Base-by-base conservation (phyloP, 2,797 vertebrate species). In the Malurus splendens region DNA sequence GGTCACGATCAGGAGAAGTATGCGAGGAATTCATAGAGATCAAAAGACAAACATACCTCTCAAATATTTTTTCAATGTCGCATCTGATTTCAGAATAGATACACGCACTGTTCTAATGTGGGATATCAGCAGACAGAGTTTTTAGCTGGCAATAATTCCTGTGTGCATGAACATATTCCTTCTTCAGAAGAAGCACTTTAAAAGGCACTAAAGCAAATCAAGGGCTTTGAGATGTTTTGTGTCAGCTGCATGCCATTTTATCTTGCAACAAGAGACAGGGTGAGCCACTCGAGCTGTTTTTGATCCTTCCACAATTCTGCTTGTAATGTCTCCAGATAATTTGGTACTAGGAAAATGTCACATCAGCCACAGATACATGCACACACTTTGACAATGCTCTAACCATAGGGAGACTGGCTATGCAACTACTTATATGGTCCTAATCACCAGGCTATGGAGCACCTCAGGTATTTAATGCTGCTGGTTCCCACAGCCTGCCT, bases 11-110 rank as follows among this genome's bases (percentile, higher is more conserved):
- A 68, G 89, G 24, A 87, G 66, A 95, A 90, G 59, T 85, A 94
- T 94, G 86, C 36, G 65, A 91, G 76, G 95, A 95, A 93, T 90
- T 89, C 76, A 70, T 68, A 48, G 91, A 94, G 91, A 95, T 95
- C 94, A 94, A 93, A 94, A 95, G 93, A 87, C 76, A 91, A 75
- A 36, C 68, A 89, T 90, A 82, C 73, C 52, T 91, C 89, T 90
- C 79, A 86, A 93, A 89, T 91, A 87, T 84, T 91, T 90, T 90
- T 89, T 78, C 79, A 89, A 1, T 50, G 82, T 90, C 2, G 0
- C 90, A 86, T 82, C 82, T 91, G 94, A 95, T 93, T 86, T 93
- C 54, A 50, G 55, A 82, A 62, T 45, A 93, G 87, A 95, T 91
- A 55, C 66, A 70, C 12, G 51, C 30, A 2, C 27, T 70, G 56